Conservation (phyloP, 2,888 invertebrate species). For the Asteroscopus sphinx region DNA sequence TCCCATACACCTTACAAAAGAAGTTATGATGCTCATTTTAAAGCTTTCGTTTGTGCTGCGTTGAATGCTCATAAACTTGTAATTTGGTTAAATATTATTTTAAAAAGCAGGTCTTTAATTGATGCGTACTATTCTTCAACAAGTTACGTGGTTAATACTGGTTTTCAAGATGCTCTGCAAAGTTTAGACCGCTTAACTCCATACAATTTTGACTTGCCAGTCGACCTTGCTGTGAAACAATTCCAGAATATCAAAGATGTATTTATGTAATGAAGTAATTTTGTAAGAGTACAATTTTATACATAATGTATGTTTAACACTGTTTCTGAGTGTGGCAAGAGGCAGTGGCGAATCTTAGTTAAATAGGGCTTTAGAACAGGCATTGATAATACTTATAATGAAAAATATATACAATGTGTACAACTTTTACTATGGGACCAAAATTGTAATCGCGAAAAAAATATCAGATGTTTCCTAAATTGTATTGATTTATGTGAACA, state of each 20-base stretch:
- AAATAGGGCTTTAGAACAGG: not conserved
- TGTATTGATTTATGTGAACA: too few relatives aligned
- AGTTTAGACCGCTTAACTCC: slow-evolving; percentile 96
- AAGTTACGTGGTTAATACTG: slow-evolving; percentile 98
- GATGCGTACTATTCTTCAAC: slow-evolving; percentile 96
- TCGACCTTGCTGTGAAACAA: slow-evolving; percentile 98
- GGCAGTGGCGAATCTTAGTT: slow-evolving; percentile 2
- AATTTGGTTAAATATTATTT: slow-evolving; percentile 97
- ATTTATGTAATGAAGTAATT: slow-evolving; percentile 91
- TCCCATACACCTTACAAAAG: slow-evolving; percentile 98
- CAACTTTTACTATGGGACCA: too few relatives aligned
- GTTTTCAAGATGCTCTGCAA: slow-evolving; percentile 98
- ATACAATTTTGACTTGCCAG: slow-evolving; percentile 97
- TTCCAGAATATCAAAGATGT: slow-evolving; percentile 99
- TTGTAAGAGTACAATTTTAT: slow-evolving; percentile 77
- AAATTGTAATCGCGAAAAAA: too few relatives aligned
- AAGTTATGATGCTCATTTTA: slow-evolving; percentile 98
- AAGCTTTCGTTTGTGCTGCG: slow-evolving; percentile 99
- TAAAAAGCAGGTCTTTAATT: slow-evolving; percentile 95
- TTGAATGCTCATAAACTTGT: slow-evolving; percentile 98
- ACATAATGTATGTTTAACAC: slow-evolving; percentile 68
- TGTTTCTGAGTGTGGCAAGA: slow-evolving; percentile 51
- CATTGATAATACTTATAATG: not conserved
- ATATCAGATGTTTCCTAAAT: too few relatives aligned
- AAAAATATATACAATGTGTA: too few relatives aligned